Conservation (phyloP, 2,888 invertebrate species). For the Sarcophaga carnaria region DNA sequence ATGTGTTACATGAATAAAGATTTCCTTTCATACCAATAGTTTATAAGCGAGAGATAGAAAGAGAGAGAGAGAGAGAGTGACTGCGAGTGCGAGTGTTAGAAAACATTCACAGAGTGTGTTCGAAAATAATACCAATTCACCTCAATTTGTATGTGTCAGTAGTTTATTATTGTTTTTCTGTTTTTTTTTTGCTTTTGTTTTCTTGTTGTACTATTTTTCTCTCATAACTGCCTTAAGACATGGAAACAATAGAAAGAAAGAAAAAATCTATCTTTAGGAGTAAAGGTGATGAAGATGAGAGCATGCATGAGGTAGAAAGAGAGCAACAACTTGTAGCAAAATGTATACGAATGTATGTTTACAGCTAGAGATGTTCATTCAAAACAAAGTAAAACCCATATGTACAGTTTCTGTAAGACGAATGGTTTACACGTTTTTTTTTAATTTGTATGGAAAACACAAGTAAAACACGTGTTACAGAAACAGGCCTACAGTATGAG, state of each 20-base stretch:
- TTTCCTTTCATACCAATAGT: too few relatives aligned
- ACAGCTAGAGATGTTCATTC: too few relatives aligned
- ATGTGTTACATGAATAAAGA: too few relatives aligned
- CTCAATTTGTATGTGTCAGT: slow-evolving; percentile 64
- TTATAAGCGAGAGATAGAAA: not conserved
- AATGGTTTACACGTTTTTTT: too few relatives aligned
- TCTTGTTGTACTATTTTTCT: slow-evolving; percentile 1
- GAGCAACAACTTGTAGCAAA: not conserved
- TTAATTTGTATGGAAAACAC: too few relatives aligned
- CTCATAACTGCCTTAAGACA: not conserved
- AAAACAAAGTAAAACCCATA: too few relatives aligned
- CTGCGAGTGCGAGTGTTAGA: not conserved
- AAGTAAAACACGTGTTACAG: too few relatives aligned
- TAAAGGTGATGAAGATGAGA: not conserved
- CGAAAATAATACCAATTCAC: slow-evolving; percentile 64
- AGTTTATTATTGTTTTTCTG: slow-evolving; percentile 46
- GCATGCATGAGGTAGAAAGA: not conserved
- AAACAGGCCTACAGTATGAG: too few relatives aligned
- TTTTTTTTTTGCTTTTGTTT: slow-evolving; percentile 22
- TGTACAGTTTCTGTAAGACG: too few relatives aligned
- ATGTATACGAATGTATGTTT: too few relatives aligned
- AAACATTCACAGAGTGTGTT: not conserved
- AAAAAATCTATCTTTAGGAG: too few relatives aligned
- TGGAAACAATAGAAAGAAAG: not conserved
- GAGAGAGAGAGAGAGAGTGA: not conserved